Evolutionary conservation across 2,888 invertebrate species (phyloP).

Genomic region (Dynastes grantii): DNA sequence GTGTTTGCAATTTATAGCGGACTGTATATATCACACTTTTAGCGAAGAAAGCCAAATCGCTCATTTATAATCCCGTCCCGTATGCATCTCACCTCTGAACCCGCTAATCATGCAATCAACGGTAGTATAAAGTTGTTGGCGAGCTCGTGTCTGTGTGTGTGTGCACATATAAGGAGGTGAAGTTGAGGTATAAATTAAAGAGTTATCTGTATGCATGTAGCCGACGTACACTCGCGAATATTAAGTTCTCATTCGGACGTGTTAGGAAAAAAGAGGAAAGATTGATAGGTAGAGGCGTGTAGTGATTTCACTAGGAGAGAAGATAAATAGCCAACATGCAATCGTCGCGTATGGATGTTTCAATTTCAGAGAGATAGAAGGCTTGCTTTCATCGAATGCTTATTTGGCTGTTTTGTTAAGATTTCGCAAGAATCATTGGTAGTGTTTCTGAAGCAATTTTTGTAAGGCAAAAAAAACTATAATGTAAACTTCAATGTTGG

Average conservation of each 20-base stretch:
- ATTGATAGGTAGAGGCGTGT: background rate
- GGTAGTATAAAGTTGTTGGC: background rate
- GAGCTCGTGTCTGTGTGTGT: too few species aligned
- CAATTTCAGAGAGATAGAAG: background rate
- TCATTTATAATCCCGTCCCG: slow-evolving; percentile 12
- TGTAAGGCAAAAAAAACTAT: too few species aligned
- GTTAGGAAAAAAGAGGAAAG: background rate
- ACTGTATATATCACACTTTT: too few species aligned
- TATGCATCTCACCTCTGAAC: slow-evolving; percentile 21
- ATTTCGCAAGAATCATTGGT: too few species aligned
- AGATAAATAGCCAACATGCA: slow-evolving; percentile 5
- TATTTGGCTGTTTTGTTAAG: background rate
- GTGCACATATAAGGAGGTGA: background rate
- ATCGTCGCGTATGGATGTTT: background rate
- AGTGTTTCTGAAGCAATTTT: too few species aligned
- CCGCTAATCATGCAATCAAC: slow-evolving; percentile 27
- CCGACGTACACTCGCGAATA: background rate
- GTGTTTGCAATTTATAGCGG: too few species aligned
- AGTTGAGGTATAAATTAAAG: slow-evolving; percentile 20
- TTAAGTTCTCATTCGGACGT: slow-evolving; percentile 6
- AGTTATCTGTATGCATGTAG: too few species aligned
- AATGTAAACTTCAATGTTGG: too few species aligned
- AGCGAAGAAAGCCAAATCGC: background rate
- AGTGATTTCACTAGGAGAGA: background rate
- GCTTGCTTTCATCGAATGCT: background rate